Percentiles rank a stretch among this genome's conserved stretches.
Conservation (phyloP, 2,888 invertebrate species). For the Merodon equestris region DNA sequence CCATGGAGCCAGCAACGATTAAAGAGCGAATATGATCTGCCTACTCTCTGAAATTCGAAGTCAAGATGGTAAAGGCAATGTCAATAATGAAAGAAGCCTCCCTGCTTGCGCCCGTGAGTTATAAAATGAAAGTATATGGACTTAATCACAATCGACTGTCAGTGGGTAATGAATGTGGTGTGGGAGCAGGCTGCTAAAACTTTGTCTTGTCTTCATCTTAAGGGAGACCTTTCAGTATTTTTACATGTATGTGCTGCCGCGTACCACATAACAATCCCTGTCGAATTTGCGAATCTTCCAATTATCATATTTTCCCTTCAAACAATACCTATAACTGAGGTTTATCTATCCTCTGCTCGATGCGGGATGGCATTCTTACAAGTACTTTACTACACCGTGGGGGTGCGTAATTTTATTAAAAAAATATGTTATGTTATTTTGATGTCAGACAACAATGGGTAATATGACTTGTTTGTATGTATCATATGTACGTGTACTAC, state of each 20-base stretch:
- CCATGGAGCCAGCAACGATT: constrained; percentile 31
- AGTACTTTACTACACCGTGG: constrained; percentile 63
- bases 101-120: background rate
- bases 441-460: constrained; percentile 44
- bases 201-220: constrained; percentile 61
- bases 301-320: constrained; percentile 77
- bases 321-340: constrained; percentile 64
- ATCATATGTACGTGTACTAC: constrained; percentile 13
- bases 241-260: constrained; percentile 5
- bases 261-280: constrained; percentile 47
- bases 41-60: constrained; percentile 52
- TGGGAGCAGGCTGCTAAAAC: constrained; percentile 34
- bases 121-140: constrained; percentile 44
- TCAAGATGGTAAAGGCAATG: constrained; percentile 55
- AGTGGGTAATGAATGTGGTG: background rate
- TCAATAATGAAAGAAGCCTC: constrained; percentile 53
- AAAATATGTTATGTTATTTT: constrained; percentile 61
- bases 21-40: constrained; percentile 45
- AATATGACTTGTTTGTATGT: constrained; percentile 31
- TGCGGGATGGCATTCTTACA: constrained; percentile 50
- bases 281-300: constrained; percentile 76
- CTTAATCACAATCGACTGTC: constrained; percentile 41
- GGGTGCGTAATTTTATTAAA: constrained; percentile 67
- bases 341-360: constrained; percentile 48
- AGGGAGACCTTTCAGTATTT: constrained; percentile 40